phyloP scores from a whole-genome alignment of 2,888 invertebrate species.

The Tetragnatha montana region DNA sequence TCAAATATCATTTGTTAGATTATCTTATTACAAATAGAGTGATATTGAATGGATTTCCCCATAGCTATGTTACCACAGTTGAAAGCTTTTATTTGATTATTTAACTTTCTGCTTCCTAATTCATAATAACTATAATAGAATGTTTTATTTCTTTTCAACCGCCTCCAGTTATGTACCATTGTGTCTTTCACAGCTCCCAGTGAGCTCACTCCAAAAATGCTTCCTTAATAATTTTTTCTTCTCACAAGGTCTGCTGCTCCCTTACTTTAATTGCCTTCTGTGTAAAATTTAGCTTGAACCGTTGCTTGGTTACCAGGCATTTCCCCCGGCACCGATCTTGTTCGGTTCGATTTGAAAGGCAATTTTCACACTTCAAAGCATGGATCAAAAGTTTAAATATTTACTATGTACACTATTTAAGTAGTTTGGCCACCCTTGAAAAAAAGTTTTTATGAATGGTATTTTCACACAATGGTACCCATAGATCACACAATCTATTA shows the following conservation, averaged over 20 bases:
- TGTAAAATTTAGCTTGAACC: conserved; percentile 4
- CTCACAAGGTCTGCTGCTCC: conserved; percentile 50
- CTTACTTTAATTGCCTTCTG: conserved; percentile 28
- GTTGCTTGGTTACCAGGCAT: conserved; percentile 30
- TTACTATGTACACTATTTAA: too few relatives aligned
- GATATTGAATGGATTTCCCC: not conserved
- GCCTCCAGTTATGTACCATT: conserved; percentile 73
- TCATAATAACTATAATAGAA: conserved; percentile 59
- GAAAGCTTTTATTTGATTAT: conserved; percentile 37
- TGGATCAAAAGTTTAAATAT: too few relatives aligned
- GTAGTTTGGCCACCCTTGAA: too few relatives aligned
- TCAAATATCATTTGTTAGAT: not conserved
- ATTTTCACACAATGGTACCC: too few relatives aligned
- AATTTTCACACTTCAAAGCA: not conserved
- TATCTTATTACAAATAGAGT: not conserved
- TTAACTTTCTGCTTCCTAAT: conserved; percentile 39
- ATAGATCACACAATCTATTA: too few relatives aligned
- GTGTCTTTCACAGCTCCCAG: conserved; percentile 73
- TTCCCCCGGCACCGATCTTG: not conserved
- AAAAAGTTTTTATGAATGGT: too few relatives aligned
- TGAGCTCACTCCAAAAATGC: conserved; percentile 71
- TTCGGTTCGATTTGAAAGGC: not conserved
- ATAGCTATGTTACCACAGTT: conserved; percentile 29
- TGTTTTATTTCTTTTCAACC: conserved; percentile 68
- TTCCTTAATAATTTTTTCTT: conserved; percentile 58